These are phyloP conservation scores for Chiroxiphia lanceolata DNA, from an alignment of 2,797 vertebrate species.

Conservation along the genomic window DNA sequence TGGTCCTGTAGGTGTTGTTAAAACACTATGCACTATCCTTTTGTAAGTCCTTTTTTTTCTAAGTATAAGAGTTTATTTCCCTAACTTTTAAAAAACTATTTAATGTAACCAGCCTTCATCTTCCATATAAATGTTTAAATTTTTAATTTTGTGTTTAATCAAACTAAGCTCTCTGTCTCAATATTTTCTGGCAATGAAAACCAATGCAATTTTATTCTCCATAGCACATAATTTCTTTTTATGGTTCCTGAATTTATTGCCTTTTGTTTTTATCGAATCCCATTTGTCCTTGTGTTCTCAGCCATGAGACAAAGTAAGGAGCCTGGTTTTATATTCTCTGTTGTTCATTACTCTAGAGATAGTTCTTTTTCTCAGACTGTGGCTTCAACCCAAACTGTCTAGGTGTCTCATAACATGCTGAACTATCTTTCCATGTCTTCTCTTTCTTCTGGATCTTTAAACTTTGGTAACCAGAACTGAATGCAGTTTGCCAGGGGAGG, in stretches of 20 bases:
- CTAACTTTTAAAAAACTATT: not conserved
- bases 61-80: not conserved
- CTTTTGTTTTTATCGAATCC: conserved; percentile 22
- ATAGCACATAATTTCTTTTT: not conserved
- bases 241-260: conserved; percentile 29
- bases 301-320: not conserved
- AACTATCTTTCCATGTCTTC: not conserved
- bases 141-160: conserved; percentile 1
- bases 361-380: not conserved
- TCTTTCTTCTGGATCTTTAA: not conserved
- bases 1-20: not conserved
- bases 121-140: not conserved
- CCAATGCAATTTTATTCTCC: not conserved
- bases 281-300: not conserved
- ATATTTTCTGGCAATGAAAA: not conserved
- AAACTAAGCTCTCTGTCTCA: not conserved
- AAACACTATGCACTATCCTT: not conserved
- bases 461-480: not conserved
- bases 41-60: not conserved
- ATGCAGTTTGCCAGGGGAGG: not conserved
- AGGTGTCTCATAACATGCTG: not conserved
- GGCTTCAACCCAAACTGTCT: not conserved
- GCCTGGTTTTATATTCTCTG: not conserved
- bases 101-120: not conserved
- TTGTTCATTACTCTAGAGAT: not conserved